A percentile compares a stretch with the other conserved stretches of the same genome.
Evolutionary conservation across 2,113 vertebrate species (phyloP).

Genomic region (Pelmatolapia mariae): DNA sequence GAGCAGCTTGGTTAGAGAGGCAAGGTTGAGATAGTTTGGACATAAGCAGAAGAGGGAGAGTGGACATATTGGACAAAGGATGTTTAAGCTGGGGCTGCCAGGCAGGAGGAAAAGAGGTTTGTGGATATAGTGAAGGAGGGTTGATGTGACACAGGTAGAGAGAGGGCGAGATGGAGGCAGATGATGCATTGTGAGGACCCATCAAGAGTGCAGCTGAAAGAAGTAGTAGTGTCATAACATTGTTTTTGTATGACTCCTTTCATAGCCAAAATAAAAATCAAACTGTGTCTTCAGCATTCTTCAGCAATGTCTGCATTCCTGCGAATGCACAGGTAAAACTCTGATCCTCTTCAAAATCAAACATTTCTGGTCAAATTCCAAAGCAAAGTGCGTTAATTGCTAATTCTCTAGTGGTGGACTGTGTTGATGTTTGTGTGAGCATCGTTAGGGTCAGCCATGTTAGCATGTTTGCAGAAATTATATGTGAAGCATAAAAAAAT

Average conservation of each 20-base stretch:
- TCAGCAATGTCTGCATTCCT: background rate
- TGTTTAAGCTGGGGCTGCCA: background rate
- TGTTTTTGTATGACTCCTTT: background rate
- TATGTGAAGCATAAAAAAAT: background rate
- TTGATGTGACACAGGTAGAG: background rate
- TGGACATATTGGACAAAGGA: too few species aligned
- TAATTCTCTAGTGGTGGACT: background rate
- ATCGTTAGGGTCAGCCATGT: background rate
- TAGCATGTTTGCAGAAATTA: background rate
- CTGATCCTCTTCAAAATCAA: background rate
- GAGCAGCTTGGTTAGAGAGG: too few species aligned
- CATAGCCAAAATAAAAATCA: background rate
- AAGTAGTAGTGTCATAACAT: background rate
- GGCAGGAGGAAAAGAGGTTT: background rate
- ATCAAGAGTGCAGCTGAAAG: background rate
- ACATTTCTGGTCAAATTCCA: background rate
- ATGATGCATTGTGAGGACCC: background rate
- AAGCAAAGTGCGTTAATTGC: background rate
- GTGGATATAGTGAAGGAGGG: background rate
- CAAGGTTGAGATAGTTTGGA: too few species aligned
- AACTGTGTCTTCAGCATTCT: background rate
- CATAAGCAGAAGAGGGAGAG: too few species aligned
- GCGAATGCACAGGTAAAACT: background rate
- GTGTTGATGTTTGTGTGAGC: background rate
- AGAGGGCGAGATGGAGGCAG: background rate